phyloP scores from a whole-genome alignment of 2,113 vertebrate species.

The Genyomyrus donnyi region DNA sequence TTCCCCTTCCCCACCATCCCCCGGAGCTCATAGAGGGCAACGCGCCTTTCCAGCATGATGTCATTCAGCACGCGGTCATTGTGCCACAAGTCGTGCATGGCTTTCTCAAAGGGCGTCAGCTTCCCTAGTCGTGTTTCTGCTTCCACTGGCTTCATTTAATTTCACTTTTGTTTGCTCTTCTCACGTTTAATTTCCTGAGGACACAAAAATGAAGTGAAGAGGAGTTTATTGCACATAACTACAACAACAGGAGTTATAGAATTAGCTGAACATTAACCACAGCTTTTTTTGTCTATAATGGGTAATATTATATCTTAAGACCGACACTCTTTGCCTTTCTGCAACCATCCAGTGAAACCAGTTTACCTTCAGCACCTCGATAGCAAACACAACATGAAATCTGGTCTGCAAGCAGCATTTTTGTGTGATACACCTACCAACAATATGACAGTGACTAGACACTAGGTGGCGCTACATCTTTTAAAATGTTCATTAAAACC shows the following conservation, averaged over 20 bases:
- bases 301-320: not conserved
- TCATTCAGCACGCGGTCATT: slow-evolving; percentile 50
- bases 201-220: not conserved
- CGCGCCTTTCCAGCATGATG: slow-evolving; percentile 51
- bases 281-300: not conserved
- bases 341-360: not conserved
- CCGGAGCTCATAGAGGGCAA: slow-evolving; percentile 64
- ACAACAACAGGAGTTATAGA: not conserved
- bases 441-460: not conserved
- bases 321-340: not conserved
- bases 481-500: not conserved
- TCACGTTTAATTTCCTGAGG: slow-evolving; percentile 36
- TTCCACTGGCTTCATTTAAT: slow-evolving; percentile 30
- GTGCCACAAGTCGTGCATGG: slow-evolving; percentile 59
- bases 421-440: not conserved
- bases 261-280: not conserved
- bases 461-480: not conserved
- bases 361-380: not conserved
- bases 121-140: slow-evolving; percentile 41
- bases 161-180: slow-evolving; percentile 35
- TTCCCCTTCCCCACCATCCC: slow-evolving; percentile 63
- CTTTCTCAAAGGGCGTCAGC: slow-evolving; percentile 53
- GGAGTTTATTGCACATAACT: not conserved
- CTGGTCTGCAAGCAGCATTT: not conserved
- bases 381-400: not conserved